Conservation (phyloP, 2,113 vertebrate species). For the Marcusenius ussheri region DNA sequence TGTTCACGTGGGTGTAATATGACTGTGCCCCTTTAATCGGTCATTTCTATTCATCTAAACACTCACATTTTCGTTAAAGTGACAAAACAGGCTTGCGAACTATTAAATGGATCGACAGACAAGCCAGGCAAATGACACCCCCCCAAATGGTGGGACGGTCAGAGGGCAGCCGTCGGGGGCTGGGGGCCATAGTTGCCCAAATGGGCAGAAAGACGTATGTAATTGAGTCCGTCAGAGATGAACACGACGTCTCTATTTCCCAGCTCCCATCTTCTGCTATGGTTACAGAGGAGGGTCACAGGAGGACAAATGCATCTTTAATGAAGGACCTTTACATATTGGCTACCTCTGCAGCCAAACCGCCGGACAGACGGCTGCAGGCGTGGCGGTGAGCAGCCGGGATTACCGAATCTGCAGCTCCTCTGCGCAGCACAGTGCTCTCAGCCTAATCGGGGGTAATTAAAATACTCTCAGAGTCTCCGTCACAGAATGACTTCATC, state of each 20-base stretch:
- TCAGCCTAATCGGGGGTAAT: not conserved
- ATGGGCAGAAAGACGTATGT: not conserved
- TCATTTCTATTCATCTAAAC: not conserved
- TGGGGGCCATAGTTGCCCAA: not conserved
- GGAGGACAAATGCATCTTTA: conserved; percentile 16
- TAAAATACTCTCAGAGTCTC: not conserved
- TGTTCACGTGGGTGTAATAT: conserved; percentile 21
- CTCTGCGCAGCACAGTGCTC: not conserved
- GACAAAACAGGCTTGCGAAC: not conserved
- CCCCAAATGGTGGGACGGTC: not conserved
- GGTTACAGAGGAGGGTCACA: not conserved
- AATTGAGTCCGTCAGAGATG: not conserved
- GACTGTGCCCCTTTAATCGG: not conserved
- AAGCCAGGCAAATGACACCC: not conserved
- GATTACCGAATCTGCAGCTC: not conserved
- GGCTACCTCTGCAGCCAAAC: not conserved
- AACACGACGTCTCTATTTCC: not conserved
- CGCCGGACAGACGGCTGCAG: not conserved
- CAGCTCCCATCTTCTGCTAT: not conserved
- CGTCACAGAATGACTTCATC: not conserved
- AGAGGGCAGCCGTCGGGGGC: not conserved
- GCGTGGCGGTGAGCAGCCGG: not conserved
- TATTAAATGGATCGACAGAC: not conserved
- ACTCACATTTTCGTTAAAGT: not conserved
- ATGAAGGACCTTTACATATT: conserved; percentile 14